Evolutionary conservation across 2,797 vertebrate genomes (phyloP), one percentile per base, ranked within the genome.

Genomic region (Nyctibius grandis): DNA sequence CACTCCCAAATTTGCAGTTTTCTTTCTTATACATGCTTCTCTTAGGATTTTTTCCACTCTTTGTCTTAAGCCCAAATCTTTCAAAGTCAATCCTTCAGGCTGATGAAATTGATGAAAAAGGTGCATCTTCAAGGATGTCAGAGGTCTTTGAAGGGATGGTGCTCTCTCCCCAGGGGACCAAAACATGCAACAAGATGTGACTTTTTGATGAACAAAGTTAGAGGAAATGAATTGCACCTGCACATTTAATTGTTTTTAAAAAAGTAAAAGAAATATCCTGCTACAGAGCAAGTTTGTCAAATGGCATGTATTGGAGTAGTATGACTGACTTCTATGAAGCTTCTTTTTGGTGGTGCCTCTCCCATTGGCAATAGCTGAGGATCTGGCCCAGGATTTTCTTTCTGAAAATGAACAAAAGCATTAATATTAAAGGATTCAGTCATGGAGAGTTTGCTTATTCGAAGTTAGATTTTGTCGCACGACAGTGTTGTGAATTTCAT

Each of bases 381-480:
- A 91, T 91, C 23, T 64, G 38, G 23, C 36, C 44, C 6, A 23
- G 70, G 70, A 84, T 87, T 94, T 91, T 82, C 48, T 70, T 67
- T 28, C 63, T 84, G 56, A 79, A 88, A 84, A 78, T 59, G 26
- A 47, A 50, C 15, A 76, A 84, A 89, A 73, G 1, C 29, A 57
- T 90, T 89, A 90, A 76, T 89, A 94, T 92, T 90, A 79, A 90
- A 84, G 92, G 44, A 81, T 51, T 91, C 73, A 70, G 29, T 42
- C 42, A 28, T 12, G n/a, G 21, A 84, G 54, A 86, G 11, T n/a
- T 84, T 94, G 36, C 63, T 88, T 79, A 82, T 78, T 78, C 54
- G 19, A 90, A 59, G 48, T 73, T 85, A 56, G 31, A 44, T 73
- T 45, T 91, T 81, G 45, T 88, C 14, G 4, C 40, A 48, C 0